Percentiles rank a stretch among this genome's conserved stretches.
Conservation (phyloP, 2,888 invertebrate genomes). For the Carpatolechia fugitivella region DNA sequence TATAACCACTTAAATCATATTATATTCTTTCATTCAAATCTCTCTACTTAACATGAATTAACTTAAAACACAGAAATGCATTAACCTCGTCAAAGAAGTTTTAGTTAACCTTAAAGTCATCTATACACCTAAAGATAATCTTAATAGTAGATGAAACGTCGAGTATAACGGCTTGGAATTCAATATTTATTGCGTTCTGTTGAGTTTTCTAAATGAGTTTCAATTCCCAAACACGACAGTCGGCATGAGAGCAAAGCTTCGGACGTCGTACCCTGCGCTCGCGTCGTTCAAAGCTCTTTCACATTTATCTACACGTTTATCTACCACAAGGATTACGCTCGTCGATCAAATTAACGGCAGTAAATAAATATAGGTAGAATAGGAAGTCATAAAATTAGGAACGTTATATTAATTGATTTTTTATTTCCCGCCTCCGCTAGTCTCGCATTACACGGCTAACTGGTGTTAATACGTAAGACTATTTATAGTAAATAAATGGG, state of each 20-base stretch:
- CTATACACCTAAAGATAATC: conserved; percentile 44
- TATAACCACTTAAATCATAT: not conserved
- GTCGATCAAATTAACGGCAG: conserved; percentile 31
- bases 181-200: conserved; percentile 62
- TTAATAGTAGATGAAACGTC: conserved; percentile 47
- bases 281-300: conserved; percentile 29
- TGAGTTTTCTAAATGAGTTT: conserved; percentile 61
- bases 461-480: conserved; percentile 4
- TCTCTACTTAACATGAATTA: conserved; percentile 1
- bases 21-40: not conserved
- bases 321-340: conserved; percentile 21
- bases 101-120: conserved; percentile 37
- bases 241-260: conserved; percentile 27
- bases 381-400: conserved; percentile 30
- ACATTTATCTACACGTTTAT: conserved; percentile 11
- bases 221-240: conserved; percentile 54
- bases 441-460: conserved; percentile 2
- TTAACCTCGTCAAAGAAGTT: conserved; percentile 17
- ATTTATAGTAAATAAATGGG: not conserved
- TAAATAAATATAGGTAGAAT: conserved; percentile 23
- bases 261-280: conserved; percentile 23
- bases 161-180: conserved; percentile 57
- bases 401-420: conserved; percentile 29
- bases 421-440: conserved; percentile 18
- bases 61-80: conserved; percentile 1